Base-by-base conservation (phyloP, 2,113 vertebrate genomes). In the Leuciscus idus region DNA sequence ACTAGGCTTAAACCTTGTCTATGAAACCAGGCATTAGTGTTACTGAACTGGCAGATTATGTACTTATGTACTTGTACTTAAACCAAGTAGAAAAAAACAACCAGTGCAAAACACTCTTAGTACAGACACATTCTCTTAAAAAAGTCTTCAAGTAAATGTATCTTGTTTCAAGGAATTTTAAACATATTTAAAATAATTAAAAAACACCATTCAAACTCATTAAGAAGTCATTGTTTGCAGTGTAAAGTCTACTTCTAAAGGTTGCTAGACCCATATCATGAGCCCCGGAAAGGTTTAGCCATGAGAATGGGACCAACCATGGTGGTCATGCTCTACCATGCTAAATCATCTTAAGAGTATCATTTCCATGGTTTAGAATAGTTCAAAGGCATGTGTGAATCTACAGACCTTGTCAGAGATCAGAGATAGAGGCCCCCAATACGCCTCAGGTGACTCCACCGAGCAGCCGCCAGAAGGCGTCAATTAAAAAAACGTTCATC, bases 401-500 rank as follows among this genome's bases (percentile, higher is more conserved):
- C 84, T n/a, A 70, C 30, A 85, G 73, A 85, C 30, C 64, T 59
- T 61, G 39, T 52, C 86, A 80, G 33, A 89, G 84, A 89, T 83
- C 75, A 89, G 39, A 82, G 39, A 72, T 72, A 12, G 21, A 52
- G 80, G 88, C 77, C 79, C 83, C 26, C 46, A 50, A 39, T 82
- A 87, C 88, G 85, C 88, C 89, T 75, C 90, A 94, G 94, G 91
- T 94, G 91, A 93, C 86, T 85, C 82, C 80, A 76, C 57, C 87
- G 26, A 83, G 73, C 50, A 61, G 73, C 85, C 83, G 90, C 91
- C 84, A 89, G 92, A 94, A 73, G 89, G 89, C 84, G 70, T 87
- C 8, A 21, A 90, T 89, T 91, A 89, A 93, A 92, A 89, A 92
- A 92, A 91, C 76, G 66, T 90, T 93, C 91, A 93, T 93, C 93